phyloP scores from a whole-genome alignment of 2,888 invertebrate genomes.

The Cheilosia vernalis region DNA sequence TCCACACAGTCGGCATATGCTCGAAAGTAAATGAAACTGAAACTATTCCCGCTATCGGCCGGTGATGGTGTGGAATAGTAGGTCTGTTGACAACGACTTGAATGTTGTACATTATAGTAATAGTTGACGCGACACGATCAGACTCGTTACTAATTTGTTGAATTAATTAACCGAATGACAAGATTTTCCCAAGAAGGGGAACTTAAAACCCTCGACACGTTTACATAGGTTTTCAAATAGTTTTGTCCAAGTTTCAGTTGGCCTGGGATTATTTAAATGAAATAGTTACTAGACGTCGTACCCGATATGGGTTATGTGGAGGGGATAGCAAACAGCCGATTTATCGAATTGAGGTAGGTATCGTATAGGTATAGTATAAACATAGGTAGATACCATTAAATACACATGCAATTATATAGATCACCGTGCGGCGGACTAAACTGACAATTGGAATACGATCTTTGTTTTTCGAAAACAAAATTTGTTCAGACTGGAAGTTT shows the following conservation, averaged over 20 bases:
- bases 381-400: no score
- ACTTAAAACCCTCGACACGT: conserved; percentile 49
- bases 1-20: neutral
- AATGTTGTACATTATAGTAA: neutral
- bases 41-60: neutral
- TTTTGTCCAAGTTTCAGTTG: conserved; percentile 1
- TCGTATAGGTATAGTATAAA: no score
- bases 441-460: no score
- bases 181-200: conserved; percentile 32
- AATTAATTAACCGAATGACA: conserved; percentile 47
- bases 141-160: conserved; percentile 40
- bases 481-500: no score
- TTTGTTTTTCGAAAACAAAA: no score
- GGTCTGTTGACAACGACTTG: conserved; percentile 9
- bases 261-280: neutral
- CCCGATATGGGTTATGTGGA: neutral
- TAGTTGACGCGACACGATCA: neutral
- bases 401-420: no score
- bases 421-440: no score
- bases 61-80: neutral
- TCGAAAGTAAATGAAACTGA: conserved; percentile 29
- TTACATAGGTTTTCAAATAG: conserved; percentile 41
- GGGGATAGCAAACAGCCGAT: no score
- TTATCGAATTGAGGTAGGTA: no score
- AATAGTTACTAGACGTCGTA: neutral